These are phyloP conservation scores for Eulacestoma nigropectus DNA, from an alignment of 2,113 vertebrate species.

Conservation along the genomic window DNA sequence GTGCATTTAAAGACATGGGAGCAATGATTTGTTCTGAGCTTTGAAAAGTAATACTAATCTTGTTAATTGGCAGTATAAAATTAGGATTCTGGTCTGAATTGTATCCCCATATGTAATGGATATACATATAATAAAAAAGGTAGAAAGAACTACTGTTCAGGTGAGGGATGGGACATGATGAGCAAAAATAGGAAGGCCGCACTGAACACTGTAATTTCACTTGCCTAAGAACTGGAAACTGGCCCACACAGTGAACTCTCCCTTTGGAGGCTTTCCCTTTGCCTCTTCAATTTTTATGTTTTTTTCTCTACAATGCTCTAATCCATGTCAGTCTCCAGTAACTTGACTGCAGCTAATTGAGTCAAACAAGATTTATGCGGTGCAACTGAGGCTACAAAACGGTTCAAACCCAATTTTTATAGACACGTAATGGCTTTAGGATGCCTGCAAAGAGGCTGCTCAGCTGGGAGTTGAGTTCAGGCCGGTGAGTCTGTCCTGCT, in stretches of 20 bases:
- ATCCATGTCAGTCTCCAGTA: not conserved
- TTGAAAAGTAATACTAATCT: not conserved
- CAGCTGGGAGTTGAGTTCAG: not conserved
- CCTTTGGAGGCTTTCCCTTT: not conserved
- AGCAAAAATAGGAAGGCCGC: not conserved
- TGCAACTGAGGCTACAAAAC: not conserved
- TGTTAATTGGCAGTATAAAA: not conserved
- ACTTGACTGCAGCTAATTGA: not conserved
- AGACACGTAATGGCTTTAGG: not conserved
- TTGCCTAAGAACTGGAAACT: not conserved
- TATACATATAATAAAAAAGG: not conserved
- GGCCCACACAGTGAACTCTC: not conserved
- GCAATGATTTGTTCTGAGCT: not conserved
- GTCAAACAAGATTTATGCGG: not conserved
- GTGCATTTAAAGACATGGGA: not conserved
- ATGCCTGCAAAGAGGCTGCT: not conserved
- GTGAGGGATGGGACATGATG: not conserved
- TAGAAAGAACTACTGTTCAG: not conserved
- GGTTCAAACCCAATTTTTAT: not conserved
- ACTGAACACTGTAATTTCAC: not conserved
- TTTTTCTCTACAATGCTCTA: not conserved
- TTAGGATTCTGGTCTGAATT: not conserved
- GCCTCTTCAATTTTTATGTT: not conserved
- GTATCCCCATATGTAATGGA: not conserved
- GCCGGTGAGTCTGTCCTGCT: fast-evolving